Conservation (phyloP, 2,113 vertebrate species). For the Sinosuthora webbiana region DNA sequence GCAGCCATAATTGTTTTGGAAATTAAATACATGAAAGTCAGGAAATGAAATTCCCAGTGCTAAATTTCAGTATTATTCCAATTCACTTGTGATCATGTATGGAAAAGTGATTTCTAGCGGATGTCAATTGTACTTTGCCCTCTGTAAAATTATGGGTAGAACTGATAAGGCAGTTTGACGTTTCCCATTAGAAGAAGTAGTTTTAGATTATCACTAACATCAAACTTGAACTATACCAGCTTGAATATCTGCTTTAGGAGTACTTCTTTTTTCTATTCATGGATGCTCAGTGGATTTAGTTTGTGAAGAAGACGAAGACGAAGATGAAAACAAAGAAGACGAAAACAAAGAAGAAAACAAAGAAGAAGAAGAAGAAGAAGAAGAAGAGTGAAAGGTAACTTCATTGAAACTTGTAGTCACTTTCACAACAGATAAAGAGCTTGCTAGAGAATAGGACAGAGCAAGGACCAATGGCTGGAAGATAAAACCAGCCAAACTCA, state of each 20-base stretch:
- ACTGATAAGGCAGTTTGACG: background rate
- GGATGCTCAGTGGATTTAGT: background rate
- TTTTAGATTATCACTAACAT: background rate
- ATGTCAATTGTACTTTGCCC: background rate
- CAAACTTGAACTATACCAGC: background rate
- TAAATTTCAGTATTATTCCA: background rate
- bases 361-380: background rate
- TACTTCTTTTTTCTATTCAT: background rate
- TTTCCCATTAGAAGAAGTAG: background rate
- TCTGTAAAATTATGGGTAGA: background rate
- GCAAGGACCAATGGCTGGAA: background rate
- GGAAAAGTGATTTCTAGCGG: background rate
- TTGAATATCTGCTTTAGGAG: background rate
- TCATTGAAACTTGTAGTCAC: rapidly evolving
- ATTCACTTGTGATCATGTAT: background rate
- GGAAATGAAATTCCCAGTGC: slow-evolving; percentile 29
- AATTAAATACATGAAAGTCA: background rate
- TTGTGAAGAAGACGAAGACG: background rate
- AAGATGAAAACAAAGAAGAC: background rate
- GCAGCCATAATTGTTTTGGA: background rate
- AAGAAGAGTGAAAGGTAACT: background rate
- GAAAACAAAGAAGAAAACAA: background rate
- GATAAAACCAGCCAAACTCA: background rate
- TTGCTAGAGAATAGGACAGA: background rate
- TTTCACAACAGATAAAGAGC: background rate